phyloP scores from a whole-genome alignment of 2,888 invertebrate genomes.

The Crepidodera aurea region DNA sequence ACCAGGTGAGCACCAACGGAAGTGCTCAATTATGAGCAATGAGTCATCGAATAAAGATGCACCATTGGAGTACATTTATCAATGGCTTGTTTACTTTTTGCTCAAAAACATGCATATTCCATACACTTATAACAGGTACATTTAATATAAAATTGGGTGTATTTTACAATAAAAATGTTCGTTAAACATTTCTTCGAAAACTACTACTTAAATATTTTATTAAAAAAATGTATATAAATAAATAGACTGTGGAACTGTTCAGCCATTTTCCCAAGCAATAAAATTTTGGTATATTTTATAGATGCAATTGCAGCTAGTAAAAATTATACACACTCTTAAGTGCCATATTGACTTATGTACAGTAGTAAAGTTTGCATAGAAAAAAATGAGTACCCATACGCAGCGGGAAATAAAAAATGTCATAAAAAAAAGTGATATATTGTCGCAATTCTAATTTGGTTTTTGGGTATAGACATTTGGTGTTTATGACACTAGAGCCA shows the following conservation, averaged over 20 bases:
- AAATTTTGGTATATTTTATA: not conserved
- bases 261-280: not conserved
- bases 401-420: conserved; percentile 25
- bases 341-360: conserved; percentile 20
- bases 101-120: no score
- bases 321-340: conserved; percentile 9
- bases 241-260: no score
- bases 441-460: conserved; percentile 27
- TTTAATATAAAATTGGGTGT: no score
- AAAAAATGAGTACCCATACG: conserved; percentile 21
- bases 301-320: conserved; percentile 1
- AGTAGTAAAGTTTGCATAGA: conserved; percentile 28
- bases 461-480: conserved; percentile 25
- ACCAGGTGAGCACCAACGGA: conserved; percentile 54
- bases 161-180: no score
- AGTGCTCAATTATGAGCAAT: conserved; percentile 54
- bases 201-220: no score
- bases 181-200: no score
- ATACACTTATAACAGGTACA: no score
- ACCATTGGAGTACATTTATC: conserved; percentile 19
- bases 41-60: conserved; percentile 50
- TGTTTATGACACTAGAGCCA: conserved; percentile 32
- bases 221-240: no score
- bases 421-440: conserved; percentile 28
- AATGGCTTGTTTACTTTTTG: conserved; percentile 14